A percentile compares a stretch with the other conserved stretches of the same genome.
phyloP scores from a whole-genome alignment of 2,797 vertebrate genomes.

The Petrocephalus sullivani region DNA sequence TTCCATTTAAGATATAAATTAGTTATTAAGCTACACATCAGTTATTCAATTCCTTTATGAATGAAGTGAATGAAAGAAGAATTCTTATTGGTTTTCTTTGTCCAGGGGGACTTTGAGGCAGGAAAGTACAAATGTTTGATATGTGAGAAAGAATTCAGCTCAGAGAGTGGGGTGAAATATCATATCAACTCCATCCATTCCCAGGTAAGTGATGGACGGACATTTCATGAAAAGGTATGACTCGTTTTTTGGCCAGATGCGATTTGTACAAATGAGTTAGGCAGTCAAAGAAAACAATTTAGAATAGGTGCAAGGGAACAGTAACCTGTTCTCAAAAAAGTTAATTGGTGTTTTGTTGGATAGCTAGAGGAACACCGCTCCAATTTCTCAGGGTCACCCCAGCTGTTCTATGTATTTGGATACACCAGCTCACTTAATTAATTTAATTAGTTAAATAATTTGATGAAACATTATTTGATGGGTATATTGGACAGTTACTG shows the following conservation, averaged over 20 bases:
- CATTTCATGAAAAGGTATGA: background rate
- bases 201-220: constrained; percentile 65
- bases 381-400: background rate
- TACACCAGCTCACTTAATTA: background rate
- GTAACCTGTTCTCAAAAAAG: background rate
- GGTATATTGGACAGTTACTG: background rate
- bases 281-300: background rate
- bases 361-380: background rate
- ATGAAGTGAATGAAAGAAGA: background rate
- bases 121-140: constrained; percentile 90
- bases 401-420: background rate
- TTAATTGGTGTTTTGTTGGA: background rate
- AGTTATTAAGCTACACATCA: background rate
- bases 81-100: constrained; percentile 28
- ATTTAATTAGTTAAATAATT: background rate
- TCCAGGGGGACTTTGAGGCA: constrained; percentile 84
- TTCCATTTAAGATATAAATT: background rate
- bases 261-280: background rate
- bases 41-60: background rate
- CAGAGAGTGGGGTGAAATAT: constrained; percentile 93
- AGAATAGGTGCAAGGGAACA: background rate
- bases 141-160: constrained; percentile 89
- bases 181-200: constrained; percentile 91
- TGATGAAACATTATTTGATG: background rate
- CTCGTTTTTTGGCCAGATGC: background rate